Evolutionary conservation across 2,113 vertebrate species (phyloP), one percentile per base, ranked within the genome.

Genomic region (Aviceda subcristata): DNA sequence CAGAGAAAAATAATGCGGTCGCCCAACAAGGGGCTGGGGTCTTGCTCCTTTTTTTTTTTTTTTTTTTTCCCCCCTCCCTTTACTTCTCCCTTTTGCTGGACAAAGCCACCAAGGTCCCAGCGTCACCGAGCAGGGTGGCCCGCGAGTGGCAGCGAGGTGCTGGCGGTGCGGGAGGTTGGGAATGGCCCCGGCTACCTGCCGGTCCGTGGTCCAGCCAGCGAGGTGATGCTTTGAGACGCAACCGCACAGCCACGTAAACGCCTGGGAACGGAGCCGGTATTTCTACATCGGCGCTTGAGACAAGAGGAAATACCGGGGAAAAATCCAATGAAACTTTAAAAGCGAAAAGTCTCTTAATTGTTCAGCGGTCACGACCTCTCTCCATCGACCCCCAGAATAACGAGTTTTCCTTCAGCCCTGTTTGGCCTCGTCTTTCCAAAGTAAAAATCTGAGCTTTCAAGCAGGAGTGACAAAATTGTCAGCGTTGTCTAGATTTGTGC

Each of bases 141-240:
- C 2, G 10, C 0, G 12, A 43, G 41, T 11, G 46, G 19, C 34
- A 1, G 4, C 0, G 14, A 45, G 81, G 3, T 6, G 36, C 38
- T 46, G 46, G 86, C 77, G 27, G 26, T 2, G 8, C 1, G 2
- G 64, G 66, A 79, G 56, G 24, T 1, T 22, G 50, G 45, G 82
- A 66, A 38, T 32, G 51, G 55, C 24, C 69, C 64, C 0, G 1
- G 20, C 17, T 66, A 27, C 7, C 4, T 62, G 29, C 45, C 3
- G 1, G 9, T 8, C 39, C 0, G 39, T 0, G 1, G 27, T 55
- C 51, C 16, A 7, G 63, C 11, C 1, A 0, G 22, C 0, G 12
- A 71, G 67, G 23, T 29, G 21, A 43, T 64, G 62, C 55, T 68
- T 55, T 43, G 39, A 66, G 83, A 32, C 53, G 43, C 43, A n/a